These are phyloP conservation scores for Sciurus niger DNA, from an alignment of 2,113 vertebrate species.

Conservation along the genomic window DNA sequence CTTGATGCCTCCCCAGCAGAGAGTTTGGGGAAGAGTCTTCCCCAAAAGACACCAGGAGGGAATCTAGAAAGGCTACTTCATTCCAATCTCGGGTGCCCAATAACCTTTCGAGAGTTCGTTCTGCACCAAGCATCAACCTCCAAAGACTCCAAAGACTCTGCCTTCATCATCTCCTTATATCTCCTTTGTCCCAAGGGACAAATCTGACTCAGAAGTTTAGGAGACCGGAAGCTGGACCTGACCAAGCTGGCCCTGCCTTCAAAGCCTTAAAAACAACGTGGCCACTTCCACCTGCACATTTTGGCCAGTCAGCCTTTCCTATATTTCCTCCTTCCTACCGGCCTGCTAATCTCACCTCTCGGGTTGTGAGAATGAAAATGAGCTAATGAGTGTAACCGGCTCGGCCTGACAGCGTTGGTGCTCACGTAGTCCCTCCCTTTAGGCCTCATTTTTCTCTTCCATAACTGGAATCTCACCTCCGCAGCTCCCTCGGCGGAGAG, in stretches of 20 bases:
- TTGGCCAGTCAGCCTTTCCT: accelerated
- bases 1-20: too few species aligned
- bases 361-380: not conserved
- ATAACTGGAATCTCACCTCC: accelerated
- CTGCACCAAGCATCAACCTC: not conserved
- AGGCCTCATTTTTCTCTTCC: not conserved
- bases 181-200: not conserved
- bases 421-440: not conserved
- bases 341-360: not conserved
- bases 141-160: not conserved
- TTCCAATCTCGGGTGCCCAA: not conserved
- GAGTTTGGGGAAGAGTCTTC: not conserved
- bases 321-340: accelerated
- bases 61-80: not conserved
- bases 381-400: not conserved
- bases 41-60: not conserved
- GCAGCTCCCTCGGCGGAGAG: not conserved
- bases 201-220: not conserved
- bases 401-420: not conserved
- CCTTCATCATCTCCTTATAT: not conserved
- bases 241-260: too few species aligned
- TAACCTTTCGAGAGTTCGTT: not conserved
- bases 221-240: not conserved
- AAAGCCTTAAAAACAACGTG: not conserved
- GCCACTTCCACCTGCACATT: not conserved